A percentile compares a stretch with the other conserved stretches of the same genome.
phyloP scores from a whole-genome alignment of 1,140 invertebrate species.

The Sitophilus oryzae region DNA sequence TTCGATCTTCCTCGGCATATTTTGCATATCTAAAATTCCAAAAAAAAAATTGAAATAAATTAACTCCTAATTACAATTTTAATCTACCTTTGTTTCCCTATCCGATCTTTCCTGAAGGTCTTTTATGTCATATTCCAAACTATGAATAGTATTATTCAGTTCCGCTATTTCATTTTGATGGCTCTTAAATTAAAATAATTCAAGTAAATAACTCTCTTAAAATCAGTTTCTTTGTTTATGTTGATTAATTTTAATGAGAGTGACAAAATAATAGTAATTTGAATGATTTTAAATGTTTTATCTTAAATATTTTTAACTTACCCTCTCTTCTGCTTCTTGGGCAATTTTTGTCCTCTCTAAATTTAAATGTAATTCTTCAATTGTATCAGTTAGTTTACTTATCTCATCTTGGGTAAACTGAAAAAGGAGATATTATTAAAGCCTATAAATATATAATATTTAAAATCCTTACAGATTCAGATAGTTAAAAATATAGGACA shows the following conservation, averaged over 20 bases:
- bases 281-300: too few species aligned
- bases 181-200: constrained; percentile 14
- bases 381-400: constrained; percentile 18
- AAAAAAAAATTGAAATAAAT: neutral
- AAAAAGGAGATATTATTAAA: constrained; percentile 9
- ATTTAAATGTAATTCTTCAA: constrained; percentile 22
- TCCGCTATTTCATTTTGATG: constrained; percentile 10
- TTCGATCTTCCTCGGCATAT: constrained; percentile 13
- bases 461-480: neutral
- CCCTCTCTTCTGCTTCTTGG: constrained; percentile 26
- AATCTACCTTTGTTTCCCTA: constrained; percentile 12
- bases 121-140: constrained; percentile 6
- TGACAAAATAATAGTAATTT: too few species aligned
- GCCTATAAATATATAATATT: constrained; percentile 8
- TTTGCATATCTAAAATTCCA: constrained; percentile 20
- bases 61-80: neutral
- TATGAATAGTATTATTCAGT: constrained; percentile 20
- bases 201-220: constrained; percentile 4
- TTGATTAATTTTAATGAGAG: too few species aligned
- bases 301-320: too few species aligned
- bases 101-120: constrained; percentile 8
- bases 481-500: too few species aligned
- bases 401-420: constrained; percentile 27
- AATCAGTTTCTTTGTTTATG: too few species aligned
- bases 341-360: constrained; percentile 16